Conservation (phyloP, 2,888 invertebrate species). For the Atherix ibis region DNA sequence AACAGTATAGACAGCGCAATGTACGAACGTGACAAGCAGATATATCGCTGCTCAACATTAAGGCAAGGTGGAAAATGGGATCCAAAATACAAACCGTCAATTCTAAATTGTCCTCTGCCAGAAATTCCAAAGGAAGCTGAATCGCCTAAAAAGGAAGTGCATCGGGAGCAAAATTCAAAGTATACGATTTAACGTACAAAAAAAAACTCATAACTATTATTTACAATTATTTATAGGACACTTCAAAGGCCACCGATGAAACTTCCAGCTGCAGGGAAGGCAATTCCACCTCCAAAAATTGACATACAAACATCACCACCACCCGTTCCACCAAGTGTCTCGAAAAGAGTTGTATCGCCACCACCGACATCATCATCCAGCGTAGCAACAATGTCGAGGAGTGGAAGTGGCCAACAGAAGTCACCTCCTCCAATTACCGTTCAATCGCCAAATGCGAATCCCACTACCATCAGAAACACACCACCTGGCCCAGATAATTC, state of each 20-base stretch:
- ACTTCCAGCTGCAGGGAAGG: slow-evolving; percentile 31
- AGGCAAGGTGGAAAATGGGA: slow-evolving; percentile 33
- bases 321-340: neutral
- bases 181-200: slow-evolving; percentile 27
- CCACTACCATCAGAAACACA: neutral
- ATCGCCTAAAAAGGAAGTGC: slow-evolving; percentile 22
- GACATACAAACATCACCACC: slow-evolving; percentile 26
- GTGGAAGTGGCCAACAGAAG: slow-evolving; percentile 6
- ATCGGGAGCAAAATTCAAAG: slow-evolving; percentile 20
- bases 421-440: slow-evolving; percentile 12
- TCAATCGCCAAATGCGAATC: slow-evolving; percentile 10
- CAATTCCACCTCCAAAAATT: slow-evolving; percentile 32
- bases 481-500: slow-evolving; percentile 15
- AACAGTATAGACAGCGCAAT: slow-evolving; percentile 27
- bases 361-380: neutral
- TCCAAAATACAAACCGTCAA: slow-evolving; percentile 33
- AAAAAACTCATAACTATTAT: neutral
- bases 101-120: slow-evolving; percentile 32
- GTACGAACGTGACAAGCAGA: slow-evolving; percentile 32
- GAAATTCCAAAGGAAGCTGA: slow-evolving; percentile 33
- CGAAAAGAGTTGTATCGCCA: slow-evolving; percentile 1
- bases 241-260: slow-evolving; percentile 32
- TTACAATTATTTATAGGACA: slow-evolving; percentile 18
- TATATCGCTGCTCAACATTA: slow-evolving; percentile 32
- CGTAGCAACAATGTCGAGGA: neutral